These are phyloP conservation scores for Pseudochirops cupreus DNA, from an alignment of 2,797 vertebrate species.

Conservation along the genomic window DNA sequence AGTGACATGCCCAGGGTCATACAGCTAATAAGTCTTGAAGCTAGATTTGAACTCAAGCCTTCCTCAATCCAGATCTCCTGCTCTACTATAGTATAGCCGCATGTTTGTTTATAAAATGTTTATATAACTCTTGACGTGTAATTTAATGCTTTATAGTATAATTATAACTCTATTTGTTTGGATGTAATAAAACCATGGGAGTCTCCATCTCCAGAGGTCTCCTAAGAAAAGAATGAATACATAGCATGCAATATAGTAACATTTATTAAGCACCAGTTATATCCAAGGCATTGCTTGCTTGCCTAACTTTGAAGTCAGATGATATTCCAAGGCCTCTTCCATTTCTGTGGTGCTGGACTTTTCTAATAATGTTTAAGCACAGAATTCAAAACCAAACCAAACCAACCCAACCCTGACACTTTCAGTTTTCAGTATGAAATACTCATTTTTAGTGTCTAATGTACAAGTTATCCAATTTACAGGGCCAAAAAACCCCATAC, in stretches of 20 bases:
- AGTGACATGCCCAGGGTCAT: background rate
- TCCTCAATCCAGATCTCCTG: background rate
- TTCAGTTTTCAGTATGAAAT: background rate
- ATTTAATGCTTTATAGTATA: background rate
- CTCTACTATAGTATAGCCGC: background rate
- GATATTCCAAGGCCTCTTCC: background rate
- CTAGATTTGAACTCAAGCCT: background rate
- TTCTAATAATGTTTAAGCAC: background rate
- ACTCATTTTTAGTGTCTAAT: slow-evolving; percentile 10
- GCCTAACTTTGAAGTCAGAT: slow-evolving; percentile 3
- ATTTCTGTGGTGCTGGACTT: background rate
- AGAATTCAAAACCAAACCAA: slow-evolving; percentile 14
- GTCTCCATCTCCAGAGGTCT: background rate
- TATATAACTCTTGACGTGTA: background rate
- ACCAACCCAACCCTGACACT: background rate
- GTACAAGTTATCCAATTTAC: background rate
- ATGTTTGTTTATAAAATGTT: background rate
- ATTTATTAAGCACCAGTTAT: background rate
- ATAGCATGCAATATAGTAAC: background rate
- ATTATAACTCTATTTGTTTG: background rate
- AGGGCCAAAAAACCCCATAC: background rate
- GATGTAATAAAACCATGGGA: background rate
- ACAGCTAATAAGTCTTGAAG: background rate
- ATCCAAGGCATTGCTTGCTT: background rate
- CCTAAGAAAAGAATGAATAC: background rate